Evolutionary conservation across 2,113 vertebrate species (phyloP).

Genomic region (Podarcis muralis): DNA sequence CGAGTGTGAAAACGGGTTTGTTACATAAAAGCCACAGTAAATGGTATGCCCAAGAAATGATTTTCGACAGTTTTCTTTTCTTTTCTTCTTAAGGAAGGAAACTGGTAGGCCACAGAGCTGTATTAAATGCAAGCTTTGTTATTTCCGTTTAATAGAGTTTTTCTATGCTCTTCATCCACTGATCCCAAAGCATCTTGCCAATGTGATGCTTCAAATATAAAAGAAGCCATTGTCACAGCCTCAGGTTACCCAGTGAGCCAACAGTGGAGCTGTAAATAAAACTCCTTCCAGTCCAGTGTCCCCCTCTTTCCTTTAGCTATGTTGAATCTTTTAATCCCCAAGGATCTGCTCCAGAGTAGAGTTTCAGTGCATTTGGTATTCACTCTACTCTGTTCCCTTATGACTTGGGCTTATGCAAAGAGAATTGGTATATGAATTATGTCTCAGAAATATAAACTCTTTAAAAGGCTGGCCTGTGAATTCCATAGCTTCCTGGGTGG

Average conservation of each 20-base stretch:
- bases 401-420: background rate
- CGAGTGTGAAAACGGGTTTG: too few species aligned
- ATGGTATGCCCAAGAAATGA: background rate
- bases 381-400: background rate
- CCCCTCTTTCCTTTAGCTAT: background rate
- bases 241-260: background rate
- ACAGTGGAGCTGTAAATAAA: background rate
- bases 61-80: background rate
- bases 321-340: background rate
- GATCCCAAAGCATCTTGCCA: constrained; percentile 4
- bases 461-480: background rate
- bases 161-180: background rate
- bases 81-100: background rate
- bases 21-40: too few species aligned
- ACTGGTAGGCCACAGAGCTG: background rate
- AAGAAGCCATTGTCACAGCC: background rate
- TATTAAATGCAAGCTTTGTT: background rate
- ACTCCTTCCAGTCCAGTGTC: background rate
- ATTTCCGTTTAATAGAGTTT: background rate
- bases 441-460: background rate
- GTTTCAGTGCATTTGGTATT: background rate
- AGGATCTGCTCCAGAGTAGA: background rate
- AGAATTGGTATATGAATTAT: background rate
- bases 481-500: background rate
- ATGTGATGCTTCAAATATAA: background rate